Percentiles rank a stretch among this genome's conserved stretches.
Evolutionary conservation across 2,113 vertebrate species (phyloP).

Genomic region (Albula goreensis): DNA sequence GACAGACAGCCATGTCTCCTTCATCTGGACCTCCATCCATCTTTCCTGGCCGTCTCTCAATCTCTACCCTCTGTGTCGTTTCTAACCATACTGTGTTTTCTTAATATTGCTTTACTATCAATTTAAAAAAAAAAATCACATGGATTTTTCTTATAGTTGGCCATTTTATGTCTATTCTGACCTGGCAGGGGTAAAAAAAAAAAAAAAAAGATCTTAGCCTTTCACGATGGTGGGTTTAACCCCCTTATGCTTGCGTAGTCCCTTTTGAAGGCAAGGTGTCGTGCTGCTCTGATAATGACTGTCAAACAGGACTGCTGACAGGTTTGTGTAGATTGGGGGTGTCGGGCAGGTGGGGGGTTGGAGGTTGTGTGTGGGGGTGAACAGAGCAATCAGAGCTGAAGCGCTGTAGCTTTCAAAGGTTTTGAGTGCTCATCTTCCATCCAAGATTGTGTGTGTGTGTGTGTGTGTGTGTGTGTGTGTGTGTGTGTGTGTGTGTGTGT

Average conservation of each 20-base stretch:
- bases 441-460: no score
- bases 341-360: not conserved
- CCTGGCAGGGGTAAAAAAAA: no score
- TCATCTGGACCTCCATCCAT: slow-evolving; percentile 44
- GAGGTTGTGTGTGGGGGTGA: not conserved
- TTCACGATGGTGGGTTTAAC: not conserved
- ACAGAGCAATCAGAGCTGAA: not conserved
- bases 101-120: not conserved
- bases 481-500: no score
- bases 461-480: not conserved
- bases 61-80: slow-evolving; percentile 51
- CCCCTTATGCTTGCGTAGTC: slow-evolving; percentile 45
- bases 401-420: not conserved
- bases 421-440: no score
- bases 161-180: no score
- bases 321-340: slow-evolving; percentile 40
- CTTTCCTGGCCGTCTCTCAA: slow-evolving; percentile 40
- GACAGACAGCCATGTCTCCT: slow-evolving; percentile 38
- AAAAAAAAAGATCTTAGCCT: not conserved
- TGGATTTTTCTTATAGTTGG: no score
- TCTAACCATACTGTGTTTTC: slow-evolving; percentile 26
- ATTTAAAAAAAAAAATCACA: no score
- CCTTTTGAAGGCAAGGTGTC: slow-evolving; percentile 44
- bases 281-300: slow-evolving; percentile 50
- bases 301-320: slow-evolving; percentile 38